Evolutionary conservation across 1,140 invertebrate species (phyloP), one percentile per base, ranked within the genome.

Genomic region (Nymphalis io): DNA sequence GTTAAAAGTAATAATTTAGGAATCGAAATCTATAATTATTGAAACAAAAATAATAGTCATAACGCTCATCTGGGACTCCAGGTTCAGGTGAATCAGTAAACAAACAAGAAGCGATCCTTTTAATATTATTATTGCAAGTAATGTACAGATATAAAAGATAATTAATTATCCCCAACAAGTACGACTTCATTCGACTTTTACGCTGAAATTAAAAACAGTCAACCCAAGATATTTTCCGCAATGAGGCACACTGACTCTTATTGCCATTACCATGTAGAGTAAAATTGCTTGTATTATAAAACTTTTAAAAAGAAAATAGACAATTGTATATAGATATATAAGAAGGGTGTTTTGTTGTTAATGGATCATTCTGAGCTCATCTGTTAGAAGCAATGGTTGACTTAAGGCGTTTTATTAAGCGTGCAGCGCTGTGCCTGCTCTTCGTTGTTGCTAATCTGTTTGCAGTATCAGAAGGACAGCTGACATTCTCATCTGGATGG

Each of bases 401-500:
- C 40, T 61, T 78, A n/a, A 69, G 48, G 12, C 75, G 75, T 69
- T 15, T 80, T n/a, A 48, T 76, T 0, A 79, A 73, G 62, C 72
- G 69, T 16, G 60, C 66, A 3, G 75, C 66, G 5, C 33, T 79
- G 10, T 73, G 65, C 16, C 23, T 82, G 8, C 33, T 80, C 3
- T 73, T 82, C 20, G 75, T 70, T 51, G 60, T 71, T 10, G 75
- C 69, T n/a, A 82, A 80, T 23, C 63, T 82, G 0, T 76, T 82
- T 10, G 68, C 74, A 39, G 63, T 64, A 0, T 48, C 76, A 3
- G 73, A 79, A 21, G 75, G 74, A 1, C 80, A 82, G 48, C 73
- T 81, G 5, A 80, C 79, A 0, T 81, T 81, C 39, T 79, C 80
- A 10, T 68, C 72, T 13, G 76, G 75, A 10, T 82, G 80, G 80